phyloP scores from a whole-genome alignment of 1,140 invertebrate genomes.

The Heliconius himera region DNA sequence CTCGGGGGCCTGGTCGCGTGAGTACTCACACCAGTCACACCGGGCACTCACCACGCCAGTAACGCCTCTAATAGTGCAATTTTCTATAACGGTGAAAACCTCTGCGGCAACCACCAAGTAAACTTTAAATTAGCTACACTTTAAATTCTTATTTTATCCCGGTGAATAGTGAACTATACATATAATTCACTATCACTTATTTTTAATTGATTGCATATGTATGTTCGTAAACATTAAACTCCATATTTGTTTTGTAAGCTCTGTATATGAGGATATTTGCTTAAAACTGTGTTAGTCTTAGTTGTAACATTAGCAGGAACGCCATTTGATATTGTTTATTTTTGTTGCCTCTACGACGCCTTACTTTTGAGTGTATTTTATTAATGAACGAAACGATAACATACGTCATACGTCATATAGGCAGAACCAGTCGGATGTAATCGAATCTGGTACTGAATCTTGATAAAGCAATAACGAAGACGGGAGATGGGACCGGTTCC shows the following conservation, averaged over 20 bases:
- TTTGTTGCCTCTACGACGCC: neutral
- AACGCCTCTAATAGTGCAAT: constrained; percentile 11
- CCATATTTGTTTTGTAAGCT: neutral
- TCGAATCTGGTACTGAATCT: neutral
- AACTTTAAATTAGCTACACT: no score
- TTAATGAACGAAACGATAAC: neutral
- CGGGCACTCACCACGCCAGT: no score
- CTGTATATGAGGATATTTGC: neutral
- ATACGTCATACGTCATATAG: neutral
- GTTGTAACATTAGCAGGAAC: neutral
- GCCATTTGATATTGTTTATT: neutral
- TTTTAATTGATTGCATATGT: no score
- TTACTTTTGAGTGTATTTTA: neutral
- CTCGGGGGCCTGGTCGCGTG: constrained; percentile 87
- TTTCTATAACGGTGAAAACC: constrained; percentile 41
- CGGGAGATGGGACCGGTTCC: neutral
- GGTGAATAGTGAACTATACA: neutral
- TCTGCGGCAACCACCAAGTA: constrained; percentile 16
- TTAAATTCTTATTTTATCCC: no score
- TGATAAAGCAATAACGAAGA: neutral
- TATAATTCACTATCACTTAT: no score
- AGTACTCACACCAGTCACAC: constrained; percentile 64
- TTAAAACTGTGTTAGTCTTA: neutral
- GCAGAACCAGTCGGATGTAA: neutral
- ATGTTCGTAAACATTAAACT: no score